These are phyloP conservation scores for Rhyacophila evoluta DNA, from an alignment of 2,888 invertebrate genomes.

Conservation along the genomic window DNA sequence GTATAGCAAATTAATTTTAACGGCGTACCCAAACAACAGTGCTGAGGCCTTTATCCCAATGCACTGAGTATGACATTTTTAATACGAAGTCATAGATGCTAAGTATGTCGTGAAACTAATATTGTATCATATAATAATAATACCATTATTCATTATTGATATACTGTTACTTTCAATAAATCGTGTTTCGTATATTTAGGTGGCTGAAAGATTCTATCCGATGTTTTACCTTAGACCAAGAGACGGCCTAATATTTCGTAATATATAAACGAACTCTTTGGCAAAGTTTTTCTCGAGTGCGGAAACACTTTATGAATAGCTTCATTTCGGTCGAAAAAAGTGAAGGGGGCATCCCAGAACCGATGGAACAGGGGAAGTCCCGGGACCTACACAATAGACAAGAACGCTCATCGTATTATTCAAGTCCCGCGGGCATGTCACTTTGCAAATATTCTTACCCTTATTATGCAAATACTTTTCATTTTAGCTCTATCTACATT, in stretches of 20 bases:
- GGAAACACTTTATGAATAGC: slow-evolving; percentile 19
- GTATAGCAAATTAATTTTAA: too few relatives aligned
- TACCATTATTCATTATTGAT: too few relatives aligned
- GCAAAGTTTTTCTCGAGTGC: neutral
- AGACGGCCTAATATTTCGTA: neutral
- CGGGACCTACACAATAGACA: neutral
- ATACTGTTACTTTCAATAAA: too few relatives aligned
- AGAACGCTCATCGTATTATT: slow-evolving; percentile 31
- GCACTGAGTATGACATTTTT: too few relatives aligned
- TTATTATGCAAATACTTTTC: slow-evolving; percentile 51
- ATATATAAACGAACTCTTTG: slow-evolving; percentile 13
- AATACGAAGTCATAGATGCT: too few relatives aligned
- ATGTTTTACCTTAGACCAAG: neutral
- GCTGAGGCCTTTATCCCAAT: too few relatives aligned
- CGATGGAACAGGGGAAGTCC: neutral
- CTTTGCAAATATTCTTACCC: slow-evolving; percentile 44
- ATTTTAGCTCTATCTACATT: slow-evolving; percentile 42
- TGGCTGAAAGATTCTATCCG: neutral
- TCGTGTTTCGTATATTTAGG: neutral
- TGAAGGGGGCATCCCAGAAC: slow-evolving; percentile 7
- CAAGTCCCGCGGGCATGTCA: slow-evolving; percentile 35
- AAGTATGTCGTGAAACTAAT: too few relatives aligned
- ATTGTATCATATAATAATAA: too few relatives aligned
- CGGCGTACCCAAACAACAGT: too few relatives aligned
- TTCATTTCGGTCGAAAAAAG: slow-evolving; percentile 35